Evolutionary conservation across 2,113 vertebrate genomes (phyloP), one percentile per base, ranked within the genome.

Genomic region (Chamaea fasciata): DNA sequence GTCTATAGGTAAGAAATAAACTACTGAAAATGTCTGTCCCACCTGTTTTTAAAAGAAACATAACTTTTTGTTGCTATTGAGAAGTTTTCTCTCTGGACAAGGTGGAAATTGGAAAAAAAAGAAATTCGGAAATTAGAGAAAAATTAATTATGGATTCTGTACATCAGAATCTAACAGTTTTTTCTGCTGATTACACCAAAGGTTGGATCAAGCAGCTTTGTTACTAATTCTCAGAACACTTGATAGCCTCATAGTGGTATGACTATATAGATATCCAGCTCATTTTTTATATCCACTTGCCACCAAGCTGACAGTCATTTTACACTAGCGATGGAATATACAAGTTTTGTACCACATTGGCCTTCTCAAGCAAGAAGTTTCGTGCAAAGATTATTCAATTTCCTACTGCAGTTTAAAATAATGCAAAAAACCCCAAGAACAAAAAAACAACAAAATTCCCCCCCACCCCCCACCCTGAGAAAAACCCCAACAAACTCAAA

Each of bases 401-500:
- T 96, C 59, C 11, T 77, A 65, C 1, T 55, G 30, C 5, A 62
- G 8, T 69, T 68, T n/a, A 76, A 84, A 90, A 77, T 44, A 41
- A 28, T 13, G 7, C 12, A n/a, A 7, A 37, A 46, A 81, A 57
- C 30, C 33, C 46, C 24, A 39, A 64, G 55, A 90, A 55, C 31
- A 55, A 46, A 59, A 59, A 27, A 6, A 2, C 6, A 19, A 26
- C 17, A 37, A 27, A 62, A 39, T 4, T 39, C 24, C 2, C 7
- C 5, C 10, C 7, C 4, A 2, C 11, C 24, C 2, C 7, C 5
- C 10, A 5, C 4, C 2, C 11, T 9, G 33, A n/a, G 42, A 67
- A 76, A 27, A 17, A 10, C 9, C 44, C 44, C 44, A 46, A 46
- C 6, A 52, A 42, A 35, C 8, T 7, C 39, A 70, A 70, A 41